Conservation (phyloP, 2,888 invertebrate genomes). For the Scotopteryx bipunctaria region DNA sequence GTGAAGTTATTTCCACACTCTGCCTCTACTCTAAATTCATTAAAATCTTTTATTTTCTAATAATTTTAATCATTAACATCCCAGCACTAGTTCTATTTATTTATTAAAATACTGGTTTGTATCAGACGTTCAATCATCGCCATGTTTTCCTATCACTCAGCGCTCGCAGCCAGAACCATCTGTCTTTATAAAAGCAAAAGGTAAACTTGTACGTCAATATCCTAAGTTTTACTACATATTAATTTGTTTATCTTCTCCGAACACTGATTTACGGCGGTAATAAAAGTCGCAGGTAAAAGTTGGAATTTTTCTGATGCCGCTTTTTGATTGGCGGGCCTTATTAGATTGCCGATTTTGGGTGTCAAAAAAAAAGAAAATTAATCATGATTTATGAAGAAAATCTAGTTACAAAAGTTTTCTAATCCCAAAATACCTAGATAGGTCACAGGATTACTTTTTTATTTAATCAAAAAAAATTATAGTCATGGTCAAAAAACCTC, state of each 20-base stretch:
- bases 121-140: constrained; percentile 76
- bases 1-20: too few relatives aligned
- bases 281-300: constrained; percentile 53
- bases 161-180: constrained; percentile 63
- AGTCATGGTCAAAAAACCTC: too few relatives aligned
- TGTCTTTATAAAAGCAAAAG: constrained; percentile 75
- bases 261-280: constrained; percentile 60
- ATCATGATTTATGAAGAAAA: too few relatives aligned
- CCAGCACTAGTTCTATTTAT: constrained; percentile 68
- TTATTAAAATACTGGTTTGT: constrained; percentile 76
- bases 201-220: constrained; percentile 70
- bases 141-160: constrained; percentile 75
- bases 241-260: constrained; percentile 69
- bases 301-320: constrained; percentile 28
- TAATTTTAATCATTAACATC: constrained; percentile 20
- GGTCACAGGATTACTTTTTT: too few relatives aligned
- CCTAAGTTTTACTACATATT: constrained; percentile 72
- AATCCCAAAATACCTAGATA: too few relatives aligned
- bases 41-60: constrained; percentile 35
- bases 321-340: constrained; percentile 26
- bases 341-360: constrained; percentile 2
- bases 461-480: too few relatives aligned
- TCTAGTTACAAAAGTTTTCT: too few relatives aligned
- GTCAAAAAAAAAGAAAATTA: too few relatives aligned
- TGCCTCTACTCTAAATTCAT: too few relatives aligned